A percentile compares a stretch with the other conserved stretches of the same genome.
phyloP scores from a whole-genome alignment of 1,140 invertebrate species.

The Cataglyphis hispanica region DNA sequence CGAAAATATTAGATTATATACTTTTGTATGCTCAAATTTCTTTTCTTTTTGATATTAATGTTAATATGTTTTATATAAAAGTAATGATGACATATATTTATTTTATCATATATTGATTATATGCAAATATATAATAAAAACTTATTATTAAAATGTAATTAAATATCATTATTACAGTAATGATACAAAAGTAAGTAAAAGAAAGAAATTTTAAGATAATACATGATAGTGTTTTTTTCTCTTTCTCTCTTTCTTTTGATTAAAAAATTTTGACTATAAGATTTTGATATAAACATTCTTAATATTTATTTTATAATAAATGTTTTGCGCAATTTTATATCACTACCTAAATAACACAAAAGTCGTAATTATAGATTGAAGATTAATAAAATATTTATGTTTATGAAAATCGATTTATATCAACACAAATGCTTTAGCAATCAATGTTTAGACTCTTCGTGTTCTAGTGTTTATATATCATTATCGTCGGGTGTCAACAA shows the following conservation, averaged over 20 bases:
- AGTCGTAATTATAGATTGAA: neutral
- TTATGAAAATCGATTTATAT: neutral
- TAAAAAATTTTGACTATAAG: neutral
- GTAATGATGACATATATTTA: too few species aligned
- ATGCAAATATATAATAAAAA: too few species aligned
- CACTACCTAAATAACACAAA: neutral
- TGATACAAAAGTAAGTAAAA: neutral
- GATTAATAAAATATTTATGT: neutral
- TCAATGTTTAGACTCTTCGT: neutral
- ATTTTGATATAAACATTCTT: neutral
- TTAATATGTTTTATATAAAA: too few species aligned
- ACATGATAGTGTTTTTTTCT: too few species aligned
- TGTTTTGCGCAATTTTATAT: neutral
- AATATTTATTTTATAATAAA: neutral
- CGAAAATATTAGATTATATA: neutral
- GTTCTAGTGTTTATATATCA: neutral
- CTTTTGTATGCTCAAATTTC: too few species aligned
- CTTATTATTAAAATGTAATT: too few species aligned
- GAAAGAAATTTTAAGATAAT: neutral
- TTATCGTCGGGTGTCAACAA: neutral
- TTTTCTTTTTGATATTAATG: too few species aligned
- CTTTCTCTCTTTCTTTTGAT: too few species aligned
- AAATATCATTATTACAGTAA: neutral
- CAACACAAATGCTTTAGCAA: neutral
- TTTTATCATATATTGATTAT: too few species aligned